Base-by-base conservation (phyloP, 2,888 invertebrate species). In the Sceliomorpha sp. region DNA sequence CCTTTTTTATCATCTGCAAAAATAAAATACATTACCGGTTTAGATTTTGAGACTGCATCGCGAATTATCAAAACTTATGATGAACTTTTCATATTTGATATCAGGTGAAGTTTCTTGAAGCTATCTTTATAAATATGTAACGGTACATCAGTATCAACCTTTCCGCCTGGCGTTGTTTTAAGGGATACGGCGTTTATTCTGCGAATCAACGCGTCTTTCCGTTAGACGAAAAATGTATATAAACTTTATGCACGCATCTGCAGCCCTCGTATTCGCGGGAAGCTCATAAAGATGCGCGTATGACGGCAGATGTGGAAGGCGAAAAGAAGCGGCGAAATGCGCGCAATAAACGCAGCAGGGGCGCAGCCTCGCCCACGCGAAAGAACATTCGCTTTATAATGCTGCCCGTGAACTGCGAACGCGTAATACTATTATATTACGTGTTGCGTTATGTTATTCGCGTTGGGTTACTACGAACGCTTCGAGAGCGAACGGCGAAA, bases 281-380 rank as follows among this genome's bases (percentile, higher is more conserved):
- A 17, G 17, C 10, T 34, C 44, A 42, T 27, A 34, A 55, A 60
- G 50, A 60, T 60, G 37, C 39, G 29, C 31, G 37, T 26, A 55
- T 48, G 59, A 51, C 51, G 39, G 39, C 44, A 34, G 44, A 42
- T 13, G 42, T 20, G 40, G 7, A 51, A 50, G 26, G 15, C 27
- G 10, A 39, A 17, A 39, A 27, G 14, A 26, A 27, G 8, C 6
- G 10, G 5, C 31, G 40, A 14, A 42, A 53, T 55, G 40, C 39
- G 40, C 42, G 50, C 53, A 70, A 53, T 64, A 66, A 69, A 63
- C 40, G 56, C 47, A 31, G 37, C 50, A 53, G 59, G 60, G 63
- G 59, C 40, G 56, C 47, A 31, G 37, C 50, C 10, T 58, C 59
- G 58, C 70, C 53, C 64, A 64, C 53, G 50, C 63, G 31, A 42